Conservation (phyloP, 2,797 vertebrate genomes). For the Toxotes lorentzi region DNA sequence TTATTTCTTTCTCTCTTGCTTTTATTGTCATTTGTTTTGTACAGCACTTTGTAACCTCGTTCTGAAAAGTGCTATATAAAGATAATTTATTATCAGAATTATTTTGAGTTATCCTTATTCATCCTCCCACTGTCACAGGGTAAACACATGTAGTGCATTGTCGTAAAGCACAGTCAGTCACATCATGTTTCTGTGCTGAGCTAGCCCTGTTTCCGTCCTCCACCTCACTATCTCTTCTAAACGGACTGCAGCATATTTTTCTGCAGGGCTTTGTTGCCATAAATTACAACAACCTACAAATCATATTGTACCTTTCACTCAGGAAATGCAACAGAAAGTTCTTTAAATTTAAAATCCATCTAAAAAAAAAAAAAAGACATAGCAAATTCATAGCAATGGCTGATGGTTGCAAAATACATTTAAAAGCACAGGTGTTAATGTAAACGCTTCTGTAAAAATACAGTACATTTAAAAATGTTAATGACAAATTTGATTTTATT, state of each 20-base stretch:
- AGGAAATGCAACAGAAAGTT: no score
- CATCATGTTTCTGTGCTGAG: neutral
- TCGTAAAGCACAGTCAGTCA: neutral
- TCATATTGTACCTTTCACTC: no score
- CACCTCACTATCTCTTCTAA: neutral
- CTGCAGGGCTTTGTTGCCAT: neutral
- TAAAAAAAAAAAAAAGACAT: no score
- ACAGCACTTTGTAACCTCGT: neutral
- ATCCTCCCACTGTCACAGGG: neutral
- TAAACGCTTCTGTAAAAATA: neutral
- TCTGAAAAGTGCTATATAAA: neutral
- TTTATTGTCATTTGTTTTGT: neutral
- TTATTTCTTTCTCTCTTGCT: neutral
- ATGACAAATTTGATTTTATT: neutral
- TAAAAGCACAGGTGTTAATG: neutral
- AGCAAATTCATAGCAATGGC: neutral
- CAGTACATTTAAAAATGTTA: neutral
- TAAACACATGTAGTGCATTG: neutral
- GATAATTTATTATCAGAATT: neutral
- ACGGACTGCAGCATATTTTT: neutral
- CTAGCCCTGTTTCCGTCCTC: neutral
- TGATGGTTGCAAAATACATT: neutral
- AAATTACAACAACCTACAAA: neutral
- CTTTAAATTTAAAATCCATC: no score
- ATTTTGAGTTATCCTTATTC: neutral